Percentiles rank a stretch among this genome's conserved stretches.
Conservation (phyloP, 2,797 vertebrate genomes). For the Staurois parvus region DNA sequence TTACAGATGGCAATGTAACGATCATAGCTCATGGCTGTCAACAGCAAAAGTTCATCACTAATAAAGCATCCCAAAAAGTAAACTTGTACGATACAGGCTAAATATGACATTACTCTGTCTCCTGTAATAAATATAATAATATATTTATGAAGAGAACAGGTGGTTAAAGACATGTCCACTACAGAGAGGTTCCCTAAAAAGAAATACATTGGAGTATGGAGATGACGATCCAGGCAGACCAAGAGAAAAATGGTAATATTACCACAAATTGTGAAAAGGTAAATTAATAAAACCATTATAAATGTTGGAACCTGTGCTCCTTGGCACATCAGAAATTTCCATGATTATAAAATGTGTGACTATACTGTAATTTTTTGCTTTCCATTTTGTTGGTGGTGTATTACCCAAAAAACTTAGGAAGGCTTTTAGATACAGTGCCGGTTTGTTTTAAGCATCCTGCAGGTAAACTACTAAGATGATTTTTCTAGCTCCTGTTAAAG, state of each 20-base stretch:
- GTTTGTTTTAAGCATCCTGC: no score
- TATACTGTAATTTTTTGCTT: neutral
- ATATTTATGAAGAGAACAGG: neutral
- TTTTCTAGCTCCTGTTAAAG: no score
- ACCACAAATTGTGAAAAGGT: constrained; percentile 2
- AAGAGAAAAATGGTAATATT: constrained; percentile 24
- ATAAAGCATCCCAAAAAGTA: constrained; percentile 6
- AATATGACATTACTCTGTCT: neutral
- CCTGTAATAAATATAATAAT: constrained; percentile 1
- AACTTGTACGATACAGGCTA: neutral
- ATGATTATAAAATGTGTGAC: constrained; percentile 12
- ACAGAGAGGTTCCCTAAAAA: neutral
- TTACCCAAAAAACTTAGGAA: no score
- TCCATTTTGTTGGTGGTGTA: neutral
- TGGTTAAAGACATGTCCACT: constrained; percentile 7
- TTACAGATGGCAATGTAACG: constrained; percentile 5
- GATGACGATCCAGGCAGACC: neutral
- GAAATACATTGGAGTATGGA: constrained; percentile 27
- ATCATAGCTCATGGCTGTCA: constrained; percentile 15
- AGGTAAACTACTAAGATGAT: no score
- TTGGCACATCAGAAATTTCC: neutral
- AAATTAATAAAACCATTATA: constrained; percentile 1
- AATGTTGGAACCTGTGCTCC: neutral
- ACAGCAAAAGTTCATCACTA: neutral
- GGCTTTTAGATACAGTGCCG: no score